phyloP scores from a whole-genome alignment of 2,113 vertebrate species.

The Monopterus albus region DNA sequence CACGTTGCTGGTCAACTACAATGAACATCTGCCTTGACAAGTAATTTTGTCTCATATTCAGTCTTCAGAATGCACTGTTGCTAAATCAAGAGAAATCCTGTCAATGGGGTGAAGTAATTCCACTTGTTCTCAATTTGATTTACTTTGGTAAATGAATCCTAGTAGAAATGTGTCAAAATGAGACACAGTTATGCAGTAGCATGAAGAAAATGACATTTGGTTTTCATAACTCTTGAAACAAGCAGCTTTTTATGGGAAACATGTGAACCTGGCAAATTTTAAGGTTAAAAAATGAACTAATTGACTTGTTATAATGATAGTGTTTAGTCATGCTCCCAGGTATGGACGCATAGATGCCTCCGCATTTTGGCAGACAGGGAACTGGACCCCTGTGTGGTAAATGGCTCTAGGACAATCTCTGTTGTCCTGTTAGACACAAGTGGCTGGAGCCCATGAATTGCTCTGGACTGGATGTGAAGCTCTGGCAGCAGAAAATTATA shows the following conservation, averaged over 20 bases:
- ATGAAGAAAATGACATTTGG: background rate
- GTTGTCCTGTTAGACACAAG: slow-evolving; percentile 61
- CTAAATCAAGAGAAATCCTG: background rate
- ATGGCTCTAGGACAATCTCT: slow-evolving; percentile 51
- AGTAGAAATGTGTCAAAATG: slow-evolving; percentile 15
- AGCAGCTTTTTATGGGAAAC: background rate
- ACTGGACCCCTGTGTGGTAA: slow-evolving; percentile 33
- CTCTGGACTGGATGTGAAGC: slow-evolving; percentile 49
- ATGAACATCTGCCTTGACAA: slow-evolving; percentile 43
- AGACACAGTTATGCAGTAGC: background rate
- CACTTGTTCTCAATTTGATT: slow-evolving; percentile 40
- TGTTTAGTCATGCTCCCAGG: background rate
- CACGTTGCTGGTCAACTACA: slow-evolving; percentile 35
- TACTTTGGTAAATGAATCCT: slow-evolving; percentile 13
- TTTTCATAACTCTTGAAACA: slow-evolving; percentile 3
- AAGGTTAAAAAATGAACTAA: background rate
- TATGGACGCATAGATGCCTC: slow-evolving; percentile 13
- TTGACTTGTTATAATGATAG: slow-evolving; percentile 1
- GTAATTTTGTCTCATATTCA: slow-evolving; percentile 23
- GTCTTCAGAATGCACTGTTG: slow-evolving; percentile 15
- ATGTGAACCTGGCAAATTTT: background rate
- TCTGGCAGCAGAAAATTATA: slow-evolving; percentile 59
- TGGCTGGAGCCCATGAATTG: slow-evolving; percentile 59
- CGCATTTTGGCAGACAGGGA: slow-evolving; percentile 31
- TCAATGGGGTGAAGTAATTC: slow-evolving; percentile 19